Percentiles rank a stretch among this genome's conserved stretches.
These are phyloP conservation scores for Sinohyriopsis cumingii DNA, from an alignment of 2,888 invertebrate genomes.

Conservation along the genomic window DNA sequence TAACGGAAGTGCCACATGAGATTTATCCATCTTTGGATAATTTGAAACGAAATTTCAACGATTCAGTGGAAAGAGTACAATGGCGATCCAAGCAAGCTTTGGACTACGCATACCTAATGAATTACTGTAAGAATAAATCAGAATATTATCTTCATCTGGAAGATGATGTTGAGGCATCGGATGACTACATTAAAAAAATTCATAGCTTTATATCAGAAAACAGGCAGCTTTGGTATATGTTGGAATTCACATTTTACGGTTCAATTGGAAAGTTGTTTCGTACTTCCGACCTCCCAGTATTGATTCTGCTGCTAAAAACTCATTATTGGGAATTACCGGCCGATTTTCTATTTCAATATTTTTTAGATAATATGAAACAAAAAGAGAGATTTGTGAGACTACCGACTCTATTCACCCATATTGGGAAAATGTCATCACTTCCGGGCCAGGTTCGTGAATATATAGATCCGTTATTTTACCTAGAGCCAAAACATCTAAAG, in stretches of 20 bases:
- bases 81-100: constrained; percentile 71
- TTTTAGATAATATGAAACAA: constrained; percentile 22
- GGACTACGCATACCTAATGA: constrained; percentile 68
- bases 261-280: constrained; percentile 33
- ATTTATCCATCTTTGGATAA: constrained; percentile 41
- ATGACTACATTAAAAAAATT: constrained; percentile 63
- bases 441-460: constrained; percentile 26
- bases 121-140: constrained; percentile 55
- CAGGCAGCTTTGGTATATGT: constrained; percentile 17
- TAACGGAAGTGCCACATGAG: constrained; percentile 51
- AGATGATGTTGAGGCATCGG: constrained; percentile 66
- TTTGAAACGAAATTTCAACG: constrained; percentile 63
- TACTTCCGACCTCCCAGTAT: constrained; percentile 18
- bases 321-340: constrained; percentile 31
- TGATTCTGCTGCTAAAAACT: constrained; percentile 59
- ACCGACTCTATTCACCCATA: constrained; percentile 19
- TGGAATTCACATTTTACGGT: constrained; percentile 29
- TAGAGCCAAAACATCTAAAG: constrained; percentile 3
- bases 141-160: constrained; percentile 67
- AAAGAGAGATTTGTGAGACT: constrained; percentile 6
- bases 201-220: constrained; percentile 58
- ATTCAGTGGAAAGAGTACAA: constrained; percentile 59
- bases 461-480: constrained; percentile 7
- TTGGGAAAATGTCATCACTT: constrained; percentile 15
- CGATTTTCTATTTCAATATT: constrained; percentile 22